Conservation (phyloP, 1,140 invertebrate species). For the Bombus consobrinus region DNA sequence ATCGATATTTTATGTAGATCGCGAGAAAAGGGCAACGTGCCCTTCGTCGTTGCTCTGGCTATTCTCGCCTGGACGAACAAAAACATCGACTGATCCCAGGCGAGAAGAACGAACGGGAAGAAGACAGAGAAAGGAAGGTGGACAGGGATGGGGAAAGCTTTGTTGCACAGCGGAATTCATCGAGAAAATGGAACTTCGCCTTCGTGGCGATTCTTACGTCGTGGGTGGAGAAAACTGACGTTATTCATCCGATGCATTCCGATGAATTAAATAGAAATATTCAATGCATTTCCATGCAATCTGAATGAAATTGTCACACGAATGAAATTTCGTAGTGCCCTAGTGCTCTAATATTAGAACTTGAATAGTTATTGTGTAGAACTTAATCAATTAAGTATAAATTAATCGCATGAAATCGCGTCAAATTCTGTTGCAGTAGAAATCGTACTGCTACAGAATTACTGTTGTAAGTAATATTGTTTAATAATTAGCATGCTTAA, state of each 20-base stretch:
- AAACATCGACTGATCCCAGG: constrained; percentile 50
- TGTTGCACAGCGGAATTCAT: constrained; percentile 62
- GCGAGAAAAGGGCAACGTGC: constrained; percentile 68
- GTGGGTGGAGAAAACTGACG: constrained; percentile 48
- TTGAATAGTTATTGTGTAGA: not conserved
- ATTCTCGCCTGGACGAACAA: constrained; percentile 69
- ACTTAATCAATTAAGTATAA: too few species aligned
- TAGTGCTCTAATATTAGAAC: not conserved
- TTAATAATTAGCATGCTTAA: too few species aligned
- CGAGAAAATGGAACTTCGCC: constrained; percentile 63
- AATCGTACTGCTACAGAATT: too few species aligned
- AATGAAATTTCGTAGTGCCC: not conserved
- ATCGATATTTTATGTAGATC: constrained; percentile 79
- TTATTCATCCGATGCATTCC: constrained; percentile 55
- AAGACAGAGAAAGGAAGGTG: not conserved
- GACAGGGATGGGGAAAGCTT: constrained; percentile 24
- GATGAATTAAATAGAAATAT: constrained; percentile 59
- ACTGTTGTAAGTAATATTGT: too few species aligned
- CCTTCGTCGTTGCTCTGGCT: constrained; percentile 56
- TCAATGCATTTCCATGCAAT: not conserved
- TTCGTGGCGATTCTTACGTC: constrained; percentile 65
- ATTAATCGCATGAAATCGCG: too few species aligned
- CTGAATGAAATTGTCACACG: not conserved
- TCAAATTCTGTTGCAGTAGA: too few species aligned
- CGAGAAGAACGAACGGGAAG: constrained; percentile 25